Evolutionary conservation across 2,797 vertebrate species (phyloP).

Genomic region (Cichlasoma orientale): DNA sequence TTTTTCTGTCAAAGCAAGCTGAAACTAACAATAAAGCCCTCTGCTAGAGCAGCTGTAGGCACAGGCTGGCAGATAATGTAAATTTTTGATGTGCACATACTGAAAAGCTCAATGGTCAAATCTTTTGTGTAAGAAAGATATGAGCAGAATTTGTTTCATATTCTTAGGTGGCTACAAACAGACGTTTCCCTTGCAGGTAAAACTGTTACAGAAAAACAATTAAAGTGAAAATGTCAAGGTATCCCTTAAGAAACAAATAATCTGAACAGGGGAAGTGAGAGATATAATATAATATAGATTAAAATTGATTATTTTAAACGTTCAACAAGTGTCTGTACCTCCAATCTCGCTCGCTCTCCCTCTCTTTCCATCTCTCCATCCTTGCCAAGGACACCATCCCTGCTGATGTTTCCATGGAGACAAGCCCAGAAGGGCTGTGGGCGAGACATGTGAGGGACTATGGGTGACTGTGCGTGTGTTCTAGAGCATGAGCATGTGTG

Average conservation of each 20-base stretch:
- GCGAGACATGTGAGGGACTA: constrained; percentile 77
- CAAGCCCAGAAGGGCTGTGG: constrained; percentile 79
- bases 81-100: not conserved
- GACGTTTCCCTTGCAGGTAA: constrained; percentile 12
- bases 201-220: constrained; percentile 31
- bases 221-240: constrained; percentile 56
- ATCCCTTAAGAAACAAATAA: constrained; percentile 5
- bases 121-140: not conserved
- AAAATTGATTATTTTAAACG: constrained; percentile 66
- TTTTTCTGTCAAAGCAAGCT: constrained; percentile 38
- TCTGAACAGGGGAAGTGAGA: constrained; percentile 4
- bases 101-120: not conserved
- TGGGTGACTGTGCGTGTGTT: constrained; percentile 56
- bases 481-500: constrained; percentile 22
- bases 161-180: not conserved
- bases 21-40: constrained; percentile 19
- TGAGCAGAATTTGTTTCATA: constrained; percentile 3
- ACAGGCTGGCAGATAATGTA: not conserved
- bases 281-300: constrained; percentile 42
- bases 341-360: constrained; percentile 6
- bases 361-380: constrained; percentile 73
- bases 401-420: constrained; percentile 84
- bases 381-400: constrained; percentile 83
- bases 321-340: constrained; percentile 72
- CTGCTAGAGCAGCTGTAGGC: constrained; percentile 9